These are phyloP conservation scores for Clupea harengus DNA, from an alignment of 2,113 vertebrate species.

Conservation along the genomic window DNA sequence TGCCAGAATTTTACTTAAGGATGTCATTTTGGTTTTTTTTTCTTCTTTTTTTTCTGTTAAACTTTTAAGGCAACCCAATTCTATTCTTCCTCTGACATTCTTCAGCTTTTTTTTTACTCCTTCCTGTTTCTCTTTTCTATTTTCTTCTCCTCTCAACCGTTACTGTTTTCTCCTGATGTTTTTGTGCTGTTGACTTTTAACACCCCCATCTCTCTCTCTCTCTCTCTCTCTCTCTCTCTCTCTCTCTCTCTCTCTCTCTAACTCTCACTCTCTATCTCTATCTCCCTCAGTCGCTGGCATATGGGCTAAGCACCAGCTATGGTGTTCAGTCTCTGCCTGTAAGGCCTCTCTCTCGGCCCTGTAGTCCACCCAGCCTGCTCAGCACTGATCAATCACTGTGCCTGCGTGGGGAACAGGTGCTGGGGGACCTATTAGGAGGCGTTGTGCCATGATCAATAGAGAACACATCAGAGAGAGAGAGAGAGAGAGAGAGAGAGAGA, in stretches of 20 bases:
- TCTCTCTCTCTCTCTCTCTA: not conserved
- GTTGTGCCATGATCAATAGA: conserved; percentile 54
- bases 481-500: conserved; percentile 33
- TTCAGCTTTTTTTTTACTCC: not conserved
- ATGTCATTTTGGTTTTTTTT: not conserved
- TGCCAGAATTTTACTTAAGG: not conserved
- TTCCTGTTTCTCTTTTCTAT: not conserved
- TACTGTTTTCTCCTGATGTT: not conserved
- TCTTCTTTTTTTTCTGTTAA: not conserved
- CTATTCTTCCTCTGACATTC: not conserved
- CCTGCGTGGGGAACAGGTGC: conserved; percentile 39
- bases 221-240: not conserved
- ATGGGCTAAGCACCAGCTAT: not conserved
- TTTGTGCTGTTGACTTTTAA: not conserved
- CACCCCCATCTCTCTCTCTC: not conserved
- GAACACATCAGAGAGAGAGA: conserved; percentile 56
- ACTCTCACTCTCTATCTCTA: not conserved
- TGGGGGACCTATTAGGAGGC: conserved; percentile 53
- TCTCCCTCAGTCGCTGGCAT: not conserved
- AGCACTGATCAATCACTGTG: conserved; percentile 43
- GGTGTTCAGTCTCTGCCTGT: too few relatives aligned
- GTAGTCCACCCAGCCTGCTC: conserved; percentile 19
- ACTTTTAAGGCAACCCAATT: not conserved
- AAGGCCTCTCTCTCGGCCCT: not conserved
- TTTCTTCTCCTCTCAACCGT: not conserved